Percentiles rank a stretch among this genome's conserved stretches.
Conservation (phyloP, 2,888 invertebrate species). For the Lepidocyrtinus sp. region DNA sequence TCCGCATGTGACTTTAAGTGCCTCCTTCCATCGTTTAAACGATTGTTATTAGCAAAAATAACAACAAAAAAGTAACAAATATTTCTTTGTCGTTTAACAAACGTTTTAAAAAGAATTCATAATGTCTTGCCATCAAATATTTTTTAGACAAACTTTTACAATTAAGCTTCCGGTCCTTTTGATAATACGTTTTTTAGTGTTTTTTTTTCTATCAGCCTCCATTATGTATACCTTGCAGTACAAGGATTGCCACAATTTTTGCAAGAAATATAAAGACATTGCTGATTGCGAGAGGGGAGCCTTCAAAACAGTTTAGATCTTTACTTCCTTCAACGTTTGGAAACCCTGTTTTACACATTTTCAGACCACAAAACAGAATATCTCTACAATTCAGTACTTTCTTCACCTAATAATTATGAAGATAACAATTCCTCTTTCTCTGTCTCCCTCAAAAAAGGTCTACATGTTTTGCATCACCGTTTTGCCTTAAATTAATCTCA, state of each 20-base stretch:
- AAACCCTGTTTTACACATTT: conserved; percentile 52
- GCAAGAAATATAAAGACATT: conserved; percentile 17
- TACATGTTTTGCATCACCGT: conserved; percentile 27
- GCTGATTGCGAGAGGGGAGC: conserved; percentile 31
- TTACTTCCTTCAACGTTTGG: conserved; percentile 35
- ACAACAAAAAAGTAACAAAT: neutral
- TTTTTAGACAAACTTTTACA: neutral
- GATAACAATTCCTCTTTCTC: conserved; percentile 17
- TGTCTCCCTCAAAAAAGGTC: conserved; percentile 48
- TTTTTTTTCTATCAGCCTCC: neutral
- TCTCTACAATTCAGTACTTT: conserved; percentile 45
- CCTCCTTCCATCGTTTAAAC: conserved; percentile 45
- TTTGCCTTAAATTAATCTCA: conserved; percentile 60
- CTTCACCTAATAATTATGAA: conserved; percentile 44
- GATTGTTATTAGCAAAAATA: conserved; percentile 51
- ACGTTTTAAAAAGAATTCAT: neutral
- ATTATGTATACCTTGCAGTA: conserved; percentile 20
- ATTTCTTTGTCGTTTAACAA: neutral
- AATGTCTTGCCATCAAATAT: neutral
- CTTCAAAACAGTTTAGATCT: conserved; percentile 46
- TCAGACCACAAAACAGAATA: conserved; percentile 47
- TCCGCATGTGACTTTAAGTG: conserved; percentile 55
- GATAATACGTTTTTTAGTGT: conserved; percentile 35
- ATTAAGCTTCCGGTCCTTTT: conserved; percentile 55
- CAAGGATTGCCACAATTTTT: conserved; percentile 27